These are phyloP conservation scores for Epinephelus coioides DNA, from an alignment of 2,797 vertebrate genomes.

Conservation along the genomic window DNA sequence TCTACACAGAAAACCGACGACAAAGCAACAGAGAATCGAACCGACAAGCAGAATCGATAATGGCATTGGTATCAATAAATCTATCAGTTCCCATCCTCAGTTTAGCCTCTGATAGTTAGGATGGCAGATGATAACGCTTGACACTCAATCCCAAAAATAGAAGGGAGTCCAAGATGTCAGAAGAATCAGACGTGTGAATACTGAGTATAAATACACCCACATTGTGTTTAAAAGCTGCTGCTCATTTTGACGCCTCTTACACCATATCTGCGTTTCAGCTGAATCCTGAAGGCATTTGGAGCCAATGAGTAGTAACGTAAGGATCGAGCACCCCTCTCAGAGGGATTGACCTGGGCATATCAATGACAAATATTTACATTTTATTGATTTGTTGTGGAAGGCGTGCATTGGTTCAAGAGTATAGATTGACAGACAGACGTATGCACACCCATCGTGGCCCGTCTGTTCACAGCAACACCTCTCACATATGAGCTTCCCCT, in stretches of 20 bases:
- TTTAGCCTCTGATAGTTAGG: not conserved
- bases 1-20: too few species aligned
- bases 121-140: conserved; percentile 27
- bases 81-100: too few species aligned
- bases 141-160: conserved; percentile 39
- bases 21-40: too few species aligned
- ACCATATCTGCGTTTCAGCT: conserved; percentile 17
- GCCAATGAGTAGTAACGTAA: not conserved
- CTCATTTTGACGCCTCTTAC: conserved; percentile 7
- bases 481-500: conserved; percentile 30
- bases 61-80: too few species aligned
- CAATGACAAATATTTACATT: conserved; percentile 38
- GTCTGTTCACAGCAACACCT: not conserved
- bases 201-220: conserved; percentile 47
- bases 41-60: too few species aligned
- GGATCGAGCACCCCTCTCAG: not conserved
- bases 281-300: not conserved
- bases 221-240: conserved; percentile 11
- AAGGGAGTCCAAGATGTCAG: conserved; percentile 33
- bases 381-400: conserved; percentile 7
- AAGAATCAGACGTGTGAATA: conserved; percentile 41
- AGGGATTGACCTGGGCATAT: not conserved
- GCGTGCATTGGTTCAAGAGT: conserved; percentile 1
- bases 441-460: not conserved
- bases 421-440: conserved; percentile 6